Percentiles rank a stretch among this genome's conserved stretches.
These are phyloP conservation scores for Thrips palmi DNA, from an alignment of 1,140 invertebrate genomes.

Conservation along the genomic window DNA sequence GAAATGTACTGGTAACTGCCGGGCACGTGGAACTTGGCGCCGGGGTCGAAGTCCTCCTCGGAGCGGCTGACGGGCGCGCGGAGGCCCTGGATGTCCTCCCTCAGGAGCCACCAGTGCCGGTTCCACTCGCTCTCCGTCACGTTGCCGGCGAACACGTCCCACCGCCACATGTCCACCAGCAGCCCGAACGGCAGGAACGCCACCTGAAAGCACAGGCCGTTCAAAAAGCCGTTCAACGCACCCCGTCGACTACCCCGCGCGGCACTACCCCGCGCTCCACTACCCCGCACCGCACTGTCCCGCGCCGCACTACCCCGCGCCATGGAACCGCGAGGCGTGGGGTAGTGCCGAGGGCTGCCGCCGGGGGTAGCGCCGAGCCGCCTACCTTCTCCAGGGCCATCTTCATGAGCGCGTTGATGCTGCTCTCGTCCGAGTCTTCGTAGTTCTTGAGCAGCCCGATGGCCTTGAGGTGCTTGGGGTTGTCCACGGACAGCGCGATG, in stretches of 20 bases:
- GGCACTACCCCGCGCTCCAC: too few relatives aligned
- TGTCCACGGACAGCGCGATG: conserved; percentile 36
- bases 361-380: too few relatives aligned
- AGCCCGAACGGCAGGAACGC: conserved; percentile 55
- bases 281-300: too few relatives aligned
- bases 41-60: conserved; percentile 43
- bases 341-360: too few relatives aligned
- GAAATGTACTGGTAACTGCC: conserved; percentile 48
- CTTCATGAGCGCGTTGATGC: conserved; percentile 38
- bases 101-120: conserved; percentile 42
- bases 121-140: conserved; percentile 32
- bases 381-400: conserved; percentile 51
- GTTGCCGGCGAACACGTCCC: conserved; percentile 46
- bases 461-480: conserved; percentile 41
- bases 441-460: conserved; percentile 37
- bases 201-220: too few relatives aligned
- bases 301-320: too few relatives aligned
- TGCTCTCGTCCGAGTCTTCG: too few relatives aligned
- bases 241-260: too few relatives aligned
- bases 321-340: too few relatives aligned
- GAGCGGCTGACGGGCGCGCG: conserved; percentile 31
- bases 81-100: conserved; percentile 38
- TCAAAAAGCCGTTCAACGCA: too few relatives aligned
- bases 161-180: conserved; percentile 55
- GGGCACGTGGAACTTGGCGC: conserved; percentile 48